Conservation (phyloP, 2,888 invertebrate species). For the Ethmia dodecea region DNA sequence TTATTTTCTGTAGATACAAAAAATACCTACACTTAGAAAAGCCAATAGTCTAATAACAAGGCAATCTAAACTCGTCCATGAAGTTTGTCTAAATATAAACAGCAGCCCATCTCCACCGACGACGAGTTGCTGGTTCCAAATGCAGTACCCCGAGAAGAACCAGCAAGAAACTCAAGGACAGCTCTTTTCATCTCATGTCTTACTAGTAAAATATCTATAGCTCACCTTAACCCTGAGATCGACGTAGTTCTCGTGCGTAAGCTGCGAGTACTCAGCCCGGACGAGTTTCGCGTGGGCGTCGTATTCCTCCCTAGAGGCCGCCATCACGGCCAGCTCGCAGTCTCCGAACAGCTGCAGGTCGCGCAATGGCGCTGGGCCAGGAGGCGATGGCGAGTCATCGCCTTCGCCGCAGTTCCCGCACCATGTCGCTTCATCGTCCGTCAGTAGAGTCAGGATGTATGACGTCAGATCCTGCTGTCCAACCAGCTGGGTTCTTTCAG, state of each 20-base stretch:
- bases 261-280: constrained; percentile 52
- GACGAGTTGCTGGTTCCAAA: too few relatives aligned
- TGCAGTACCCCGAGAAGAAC: too few relatives aligned
- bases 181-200: too few relatives aligned
- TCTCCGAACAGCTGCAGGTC: constrained; percentile 44
- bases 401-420: constrained; percentile 37
- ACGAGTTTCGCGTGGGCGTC: constrained; percentile 59
- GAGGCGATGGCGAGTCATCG: constrained; percentile 16
- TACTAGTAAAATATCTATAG: too few relatives aligned
- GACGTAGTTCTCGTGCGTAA: constrained; percentile 44
- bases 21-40: too few relatives aligned
- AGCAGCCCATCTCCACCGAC: too few relatives aligned
- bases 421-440: constrained; percentile 57
- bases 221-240: constrained; percentile 54
- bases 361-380: constrained; percentile 32
- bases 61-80: too few relatives aligned
- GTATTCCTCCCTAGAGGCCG: constrained; percentile 50
- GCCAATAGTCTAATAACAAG: too few relatives aligned
- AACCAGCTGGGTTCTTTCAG: too few relatives aligned
- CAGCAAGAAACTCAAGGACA: too few relatives aligned
- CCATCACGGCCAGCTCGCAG: constrained; percentile 62
- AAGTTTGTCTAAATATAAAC: too few relatives aligned
- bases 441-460: constrained; percentile 58
- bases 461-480: constrained; percentile 64
- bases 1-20: too few relatives aligned